A percentile compares a stretch with the other conserved stretches of the same genome.
phyloP scores from a whole-genome alignment of 2,888 invertebrate species.

The Exocentrus adspersus region DNA sequence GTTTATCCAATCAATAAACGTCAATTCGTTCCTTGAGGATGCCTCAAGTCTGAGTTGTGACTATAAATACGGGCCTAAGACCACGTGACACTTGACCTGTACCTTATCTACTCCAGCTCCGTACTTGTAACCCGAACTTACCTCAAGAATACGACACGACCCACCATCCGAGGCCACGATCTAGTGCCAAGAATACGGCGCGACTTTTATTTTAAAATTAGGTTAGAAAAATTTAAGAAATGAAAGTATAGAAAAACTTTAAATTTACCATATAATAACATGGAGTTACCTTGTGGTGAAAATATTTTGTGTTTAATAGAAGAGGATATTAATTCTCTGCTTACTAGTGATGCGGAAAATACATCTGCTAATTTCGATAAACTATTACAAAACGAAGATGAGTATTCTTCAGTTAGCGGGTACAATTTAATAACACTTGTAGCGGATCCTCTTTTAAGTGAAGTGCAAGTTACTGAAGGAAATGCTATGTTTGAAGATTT shows the following conservation, averaged over 20 bases:
- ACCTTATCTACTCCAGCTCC: too few relatives aligned
- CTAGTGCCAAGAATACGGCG: too few relatives aligned
- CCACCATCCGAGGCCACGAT: too few relatives aligned
- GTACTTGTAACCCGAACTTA: too few relatives aligned
- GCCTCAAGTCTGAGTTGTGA: too few relatives aligned
- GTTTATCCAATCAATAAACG: too few relatives aligned
- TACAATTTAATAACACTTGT: background rate
- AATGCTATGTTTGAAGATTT: constrained; percentile 14
- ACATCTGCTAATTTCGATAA: constrained; percentile 6
- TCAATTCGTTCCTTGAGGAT: too few relatives aligned
- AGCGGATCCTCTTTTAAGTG: constrained; percentile 25
- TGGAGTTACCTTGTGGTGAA: constrained; percentile 11
- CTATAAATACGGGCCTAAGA: too few relatives aligned
- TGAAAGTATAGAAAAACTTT: background rate
- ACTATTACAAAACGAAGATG: constrained; percentile 7
- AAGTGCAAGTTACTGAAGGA: constrained; percentile 21
- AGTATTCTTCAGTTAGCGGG: background rate
- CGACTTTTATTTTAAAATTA: background rate
- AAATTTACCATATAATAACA: background rate
- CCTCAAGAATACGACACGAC: too few relatives aligned
- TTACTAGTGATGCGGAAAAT: constrained; percentile 9
- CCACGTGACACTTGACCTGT: too few relatives aligned
- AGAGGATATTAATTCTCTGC: constrained; percentile 4
- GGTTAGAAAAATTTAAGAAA: background rate
- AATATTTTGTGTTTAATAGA: constrained; percentile 20